Percentiles rank a stretch among this genome's conserved stretches.
Evolutionary conservation across 2,888 invertebrate genomes (phyloP).

Genomic region (Polymixis flavicincta): DNA sequence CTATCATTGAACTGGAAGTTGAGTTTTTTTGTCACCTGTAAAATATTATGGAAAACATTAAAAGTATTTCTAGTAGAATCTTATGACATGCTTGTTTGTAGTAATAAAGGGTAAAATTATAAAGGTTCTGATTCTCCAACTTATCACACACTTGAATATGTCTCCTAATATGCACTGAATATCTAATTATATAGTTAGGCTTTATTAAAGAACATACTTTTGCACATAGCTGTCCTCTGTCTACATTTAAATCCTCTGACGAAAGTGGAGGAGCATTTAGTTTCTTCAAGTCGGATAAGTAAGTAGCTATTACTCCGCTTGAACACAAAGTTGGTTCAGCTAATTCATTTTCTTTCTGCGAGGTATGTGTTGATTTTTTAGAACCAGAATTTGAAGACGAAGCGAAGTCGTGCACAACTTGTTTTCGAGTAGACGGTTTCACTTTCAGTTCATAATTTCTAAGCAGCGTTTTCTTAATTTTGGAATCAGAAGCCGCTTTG

Average conservation of each 20-base stretch:
- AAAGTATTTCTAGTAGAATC: background rate
- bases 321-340: slow-evolving; percentile 82
- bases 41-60: slow-evolving; percentile 42
- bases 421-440: slow-evolving; percentile 66
- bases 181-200: background rate
- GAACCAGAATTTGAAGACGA: slow-evolving; percentile 65
- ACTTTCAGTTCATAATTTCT: slow-evolving; percentile 81
- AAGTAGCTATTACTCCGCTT: slow-evolving; percentile 82
- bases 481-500: slow-evolving; percentile 77
- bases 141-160: background rate
- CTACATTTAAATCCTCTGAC: slow-evolving; percentile 73
- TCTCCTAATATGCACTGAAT: background rate
- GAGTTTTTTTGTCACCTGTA: slow-evolving; percentile 85
- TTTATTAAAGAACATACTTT: slow-evolving; percentile 74
- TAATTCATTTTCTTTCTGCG: slow-evolving; percentile 74
- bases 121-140: background rate
- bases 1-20: slow-evolving; percentile 87
- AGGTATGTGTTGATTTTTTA: slow-evolving; percentile 52
- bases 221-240: slow-evolving; percentile 72
- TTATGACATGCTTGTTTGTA: background rate
- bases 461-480: slow-evolving; percentile 85
- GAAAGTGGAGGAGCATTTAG: slow-evolving; percentile 67
- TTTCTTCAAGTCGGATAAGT: slow-evolving; percentile 78
- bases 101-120: background rate
- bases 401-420: slow-evolving; percentile 74